These are phyloP conservation scores for Lycopodina hypogea DNA, from an alignment of 37 sponge, comb jelly and placozoan species.

Conservation along the genomic window DNA sequence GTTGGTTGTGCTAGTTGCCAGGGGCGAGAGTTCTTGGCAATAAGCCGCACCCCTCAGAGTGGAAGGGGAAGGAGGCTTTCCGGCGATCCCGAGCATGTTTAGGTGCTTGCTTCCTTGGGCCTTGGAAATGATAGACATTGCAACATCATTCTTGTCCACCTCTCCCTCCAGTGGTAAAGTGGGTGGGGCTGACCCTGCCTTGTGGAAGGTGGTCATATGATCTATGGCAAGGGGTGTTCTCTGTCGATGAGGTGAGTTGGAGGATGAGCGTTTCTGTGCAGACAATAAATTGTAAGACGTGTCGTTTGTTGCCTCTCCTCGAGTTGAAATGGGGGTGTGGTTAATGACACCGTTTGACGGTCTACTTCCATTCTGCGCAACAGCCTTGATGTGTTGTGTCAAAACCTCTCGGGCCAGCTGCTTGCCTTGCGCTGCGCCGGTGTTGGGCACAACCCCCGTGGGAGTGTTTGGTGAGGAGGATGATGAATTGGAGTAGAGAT, in stretches of 20 bases:
- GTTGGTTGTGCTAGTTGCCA: no score
- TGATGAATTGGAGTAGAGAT: background rate
- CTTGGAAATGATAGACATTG: background rate
- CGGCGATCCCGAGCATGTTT: background rate
- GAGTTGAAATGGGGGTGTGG: conserved; percentile 10
- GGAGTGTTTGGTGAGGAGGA: background rate
- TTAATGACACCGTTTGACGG: conserved; percentile 14
- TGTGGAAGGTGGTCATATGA: background rate
- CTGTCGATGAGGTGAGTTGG: background rate
- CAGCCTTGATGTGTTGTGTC: background rate
- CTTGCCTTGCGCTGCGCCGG: background rate
- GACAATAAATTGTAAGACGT: background rate
- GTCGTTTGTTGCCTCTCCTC: conserved; percentile 22
- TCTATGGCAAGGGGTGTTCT: background rate
- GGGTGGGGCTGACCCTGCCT: conserved; percentile 20
- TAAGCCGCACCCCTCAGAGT: background rate
- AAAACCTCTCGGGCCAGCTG: background rate
- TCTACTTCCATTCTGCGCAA: conserved; percentile 5
- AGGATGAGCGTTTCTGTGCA: background rate
- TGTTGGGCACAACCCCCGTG: background rate
- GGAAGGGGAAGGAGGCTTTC: background rate
- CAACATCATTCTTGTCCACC: background rate
- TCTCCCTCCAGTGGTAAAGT: background rate
- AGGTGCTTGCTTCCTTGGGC: background rate
- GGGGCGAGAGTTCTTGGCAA: background rate